Evolutionary conservation across 37 sponge, comb jelly and placozoan genomes (phyloP).

Genomic region (Chondrilla cf. caribensis): DNA sequence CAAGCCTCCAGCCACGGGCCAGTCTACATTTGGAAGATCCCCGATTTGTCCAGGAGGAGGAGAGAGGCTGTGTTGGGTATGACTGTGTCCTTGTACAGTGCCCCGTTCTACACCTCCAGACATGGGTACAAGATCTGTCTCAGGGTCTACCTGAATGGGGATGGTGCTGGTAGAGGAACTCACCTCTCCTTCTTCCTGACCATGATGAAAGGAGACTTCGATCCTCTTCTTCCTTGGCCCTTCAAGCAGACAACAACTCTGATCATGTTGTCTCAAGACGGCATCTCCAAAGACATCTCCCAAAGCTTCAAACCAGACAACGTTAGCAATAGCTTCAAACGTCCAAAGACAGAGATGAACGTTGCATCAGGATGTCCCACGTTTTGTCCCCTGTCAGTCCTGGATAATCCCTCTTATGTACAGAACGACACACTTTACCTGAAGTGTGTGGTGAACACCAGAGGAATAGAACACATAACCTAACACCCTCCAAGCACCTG

Average conservation of each 20-base stretch:
- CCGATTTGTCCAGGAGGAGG: slow-evolving; percentile 60
- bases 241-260: slow-evolving; percentile 68
- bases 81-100: slow-evolving; percentile 76
- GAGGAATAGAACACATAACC: slow-evolving; percentile 29
- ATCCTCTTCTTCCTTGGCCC: slow-evolving; percentile 83
- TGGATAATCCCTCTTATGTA: slow-evolving; percentile 56
- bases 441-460: slow-evolving; percentile 39
- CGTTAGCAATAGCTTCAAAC: slow-evolving; percentile 51
- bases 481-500: background rate
- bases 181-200: slow-evolving; percentile 81
- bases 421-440: slow-evolving; percentile 78
- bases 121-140: slow-evolving; percentile 85
- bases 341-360: slow-evolving; percentile 75
- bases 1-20: slow-evolving; percentile 75
- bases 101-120: slow-evolving; percentile 81
- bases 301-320: slow-evolving; percentile 76
- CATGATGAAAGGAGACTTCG: slow-evolving; percentile 83
- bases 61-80: slow-evolving; percentile 65
- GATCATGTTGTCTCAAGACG: slow-evolving; percentile 65
- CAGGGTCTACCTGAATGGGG: slow-evolving; percentile 81
- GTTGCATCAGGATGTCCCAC: slow-evolving; percentile 85
- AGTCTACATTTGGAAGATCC: slow-evolving; percentile 77
- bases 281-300: slow-evolving; percentile 34
- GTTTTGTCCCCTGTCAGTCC: slow-evolving; percentile 65
- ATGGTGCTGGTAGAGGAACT: slow-evolving; percentile 71